phyloP scores from a whole-genome alignment of 2,888 invertebrate species.

The Rosalia funebris region DNA sequence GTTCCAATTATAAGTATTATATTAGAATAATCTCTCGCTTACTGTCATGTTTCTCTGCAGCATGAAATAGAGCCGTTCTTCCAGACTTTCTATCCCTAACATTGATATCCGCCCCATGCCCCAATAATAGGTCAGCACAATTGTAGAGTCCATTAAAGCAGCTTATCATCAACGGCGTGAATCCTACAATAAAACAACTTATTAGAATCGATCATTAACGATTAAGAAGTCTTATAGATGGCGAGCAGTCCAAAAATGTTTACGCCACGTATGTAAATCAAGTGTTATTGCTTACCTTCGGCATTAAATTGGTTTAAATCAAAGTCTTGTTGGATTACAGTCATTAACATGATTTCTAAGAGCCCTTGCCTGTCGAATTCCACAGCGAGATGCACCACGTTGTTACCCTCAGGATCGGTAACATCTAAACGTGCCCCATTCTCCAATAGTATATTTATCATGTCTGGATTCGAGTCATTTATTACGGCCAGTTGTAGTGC shows the following conservation, averaged over 20 bases:
- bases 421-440: conserved; percentile 62
- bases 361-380: conserved; percentile 52
- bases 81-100: conserved; percentile 64
- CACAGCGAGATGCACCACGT: conserved; percentile 64
- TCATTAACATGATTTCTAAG: conserved; percentile 49
- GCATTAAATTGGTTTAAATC: conserved; percentile 51
- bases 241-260: no score
- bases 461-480: conserved; percentile 49
- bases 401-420: conserved; percentile 62
- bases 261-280: no score
- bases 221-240: no score
- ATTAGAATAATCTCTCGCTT: no score
- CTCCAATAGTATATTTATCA: conserved; percentile 59
- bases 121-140: conserved; percentile 59
- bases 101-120: conserved; percentile 58
- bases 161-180: conserved; percentile 66
- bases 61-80: conserved; percentile 66
- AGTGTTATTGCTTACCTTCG: conserved; percentile 52
- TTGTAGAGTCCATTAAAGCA: conserved; percentile 58
- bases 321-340: conserved; percentile 51
- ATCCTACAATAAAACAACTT: conserved; percentile 63
- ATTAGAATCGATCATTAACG: no score
- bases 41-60: conserved; percentile 60
- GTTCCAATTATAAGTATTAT: no score
- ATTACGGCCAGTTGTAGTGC: conserved; percentile 65